Evolutionary conservation across 2,113 vertebrate species (phyloP), one percentile per base, ranked within the genome.

Genomic region (Microcebus lehilahytsara): DNA sequence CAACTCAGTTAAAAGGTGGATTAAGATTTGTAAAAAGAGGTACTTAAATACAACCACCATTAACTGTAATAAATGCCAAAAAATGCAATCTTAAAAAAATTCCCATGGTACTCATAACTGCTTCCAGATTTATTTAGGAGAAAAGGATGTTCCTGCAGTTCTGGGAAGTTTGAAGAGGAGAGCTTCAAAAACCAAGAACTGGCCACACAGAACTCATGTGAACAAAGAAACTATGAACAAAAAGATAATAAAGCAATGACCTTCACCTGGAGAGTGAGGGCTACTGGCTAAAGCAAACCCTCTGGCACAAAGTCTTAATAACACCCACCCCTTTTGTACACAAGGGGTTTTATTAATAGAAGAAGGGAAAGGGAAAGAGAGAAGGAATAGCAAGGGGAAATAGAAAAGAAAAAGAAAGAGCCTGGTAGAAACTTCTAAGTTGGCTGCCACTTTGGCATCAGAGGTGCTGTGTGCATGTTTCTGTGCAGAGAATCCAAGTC

Each of bases 1-100:
- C 7, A 93, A 89, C 79, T 97, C 75, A 87, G 84, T 69, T 49
- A 78, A 96, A 96, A 91, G 64, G 27, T 42, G 30, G 60, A 79
- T 79, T 88, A 75, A 85, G 85, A 89, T 93, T 23, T 75, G 22
- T 92, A 84, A 83, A 80, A 83, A 78, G 42, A 74, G 42, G 51
- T 87, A 69, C 69, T 92, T 83, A 87, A 75, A 96, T 34, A 95
- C 19, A 78, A 81, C 10, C 9, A 78, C 32, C 60, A 84, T 32
- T 53, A 89, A 87, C 53, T 86, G 79, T 60, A 67, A 27, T 78
- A 72, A 66, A 89, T 58, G 77, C 37, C 60, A 51, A 56, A 56
- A 96, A 77, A 80, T 40, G 51, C 8, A 88, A 79, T 89, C 85
- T 81, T 91, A 46, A 56, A 58, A 83, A 90, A 85, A 80, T 49